Base-by-base conservation (phyloP, 1,140 invertebrate genomes). In the Eurosta solidaginis region DNA sequence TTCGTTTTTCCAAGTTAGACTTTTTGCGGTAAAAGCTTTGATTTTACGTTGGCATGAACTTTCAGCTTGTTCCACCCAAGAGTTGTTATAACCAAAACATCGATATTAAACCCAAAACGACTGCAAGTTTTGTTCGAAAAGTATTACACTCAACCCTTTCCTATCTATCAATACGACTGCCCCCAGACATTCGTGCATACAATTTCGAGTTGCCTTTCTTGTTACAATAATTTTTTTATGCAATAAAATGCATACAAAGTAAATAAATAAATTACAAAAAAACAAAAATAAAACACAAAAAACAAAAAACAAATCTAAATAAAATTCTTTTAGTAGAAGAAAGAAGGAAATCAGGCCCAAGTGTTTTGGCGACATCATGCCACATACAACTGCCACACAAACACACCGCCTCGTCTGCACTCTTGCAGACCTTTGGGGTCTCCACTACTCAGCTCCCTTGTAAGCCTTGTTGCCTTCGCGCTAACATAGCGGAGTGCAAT, bases 291-390 rank as follows among this genome's bases (percentile, higher is more conserved):
- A 36, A 59, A 59, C 1, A 14, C 36, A 68, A 59, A 17, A n/a
- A 59, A 36, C 1, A 36, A 17, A 59, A 54, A 59, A 17, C 29
- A n/a, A 33, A 33, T 9, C 29, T 17, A 4, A 59, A 59, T 22
- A 33, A 29, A 68, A n/a, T n/a, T n/a, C n/a, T n/a, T n/a, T n/a
- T n/a, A n/a, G n/a, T n/a, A n/a, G n/a, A n/a, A n/a, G 14, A 40
- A 40, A 40, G 59, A n/a, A 68, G 22, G 59, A 40, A 68, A 68
- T 68, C 59, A 68, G 17, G 59, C 59, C n/a, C 33, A 22, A 40
- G 59, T 68, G 27, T 68, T 29, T 68, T 68, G 59, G 33, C 59
- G 59, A 68, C 33, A 68, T n/a, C 59, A 42, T 36, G 59, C 59
- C 33, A 40, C 59, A 9, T 68, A 9, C 59, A 68, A 6, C 59